phyloP scores from a whole-genome alignment of 2,888 invertebrate species.

The Xanthia togata region DNA sequence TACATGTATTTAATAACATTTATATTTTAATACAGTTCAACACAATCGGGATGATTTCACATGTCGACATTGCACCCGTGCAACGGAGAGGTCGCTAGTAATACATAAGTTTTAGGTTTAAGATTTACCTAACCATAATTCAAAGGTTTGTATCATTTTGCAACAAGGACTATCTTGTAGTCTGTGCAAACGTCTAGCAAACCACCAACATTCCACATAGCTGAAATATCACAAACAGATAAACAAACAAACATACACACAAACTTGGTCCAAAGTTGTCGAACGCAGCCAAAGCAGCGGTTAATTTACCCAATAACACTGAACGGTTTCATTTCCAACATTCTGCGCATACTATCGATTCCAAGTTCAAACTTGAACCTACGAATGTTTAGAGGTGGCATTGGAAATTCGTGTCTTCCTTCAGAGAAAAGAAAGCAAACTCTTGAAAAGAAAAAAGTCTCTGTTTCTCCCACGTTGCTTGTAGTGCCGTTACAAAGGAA shows the following conservation, averaged over 20 bases:
- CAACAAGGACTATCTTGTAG: not conserved
- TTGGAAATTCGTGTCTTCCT: not conserved
- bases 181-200: slow-evolving; percentile 16
- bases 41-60: too few relatives aligned
- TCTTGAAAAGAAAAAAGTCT: not conserved
- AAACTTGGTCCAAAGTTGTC: slow-evolving; percentile 14
- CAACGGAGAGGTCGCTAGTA: too few relatives aligned
- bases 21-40: too few relatives aligned
- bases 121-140: not conserved
- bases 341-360: slow-evolving; percentile 76
- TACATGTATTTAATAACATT: too few relatives aligned
- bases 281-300: slow-evolving; percentile 51
- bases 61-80: too few relatives aligned
- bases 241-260: slow-evolving; percentile 25
- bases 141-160: not conserved
- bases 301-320: slow-evolving; percentile 75
- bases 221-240: slow-evolving; percentile 2
- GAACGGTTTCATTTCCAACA: slow-evolving; percentile 76
- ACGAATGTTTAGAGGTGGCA: slow-evolving; percentile 16
- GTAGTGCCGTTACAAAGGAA: not conserved
- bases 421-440: not conserved
- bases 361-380: slow-evolving; percentile 55
- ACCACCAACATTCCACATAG: not conserved
- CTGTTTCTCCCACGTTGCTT: not conserved
- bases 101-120: not conserved